phyloP scores from a whole-genome alignment of 1,140 invertebrate species.

The Drosophila subobscura region DNA sequence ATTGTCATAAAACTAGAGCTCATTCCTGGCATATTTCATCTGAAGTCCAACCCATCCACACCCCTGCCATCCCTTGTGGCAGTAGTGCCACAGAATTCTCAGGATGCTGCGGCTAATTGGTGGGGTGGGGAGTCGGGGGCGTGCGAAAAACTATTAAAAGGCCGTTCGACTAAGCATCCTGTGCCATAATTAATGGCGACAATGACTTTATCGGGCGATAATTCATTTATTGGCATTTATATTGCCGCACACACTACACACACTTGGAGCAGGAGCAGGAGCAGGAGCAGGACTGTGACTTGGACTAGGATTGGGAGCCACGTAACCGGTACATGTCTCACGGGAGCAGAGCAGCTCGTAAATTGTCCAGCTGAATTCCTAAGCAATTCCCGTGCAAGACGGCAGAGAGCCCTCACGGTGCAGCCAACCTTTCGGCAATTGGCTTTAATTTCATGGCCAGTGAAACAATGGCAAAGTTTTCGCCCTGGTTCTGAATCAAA shows the following conservation, averaged over 20 bases:
- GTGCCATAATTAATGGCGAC: slow-evolving; percentile 73
- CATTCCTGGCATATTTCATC: slow-evolving; percentile 46
- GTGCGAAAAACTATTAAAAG: slow-evolving; percentile 71
- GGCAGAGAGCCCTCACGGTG: slow-evolving; percentile 10
- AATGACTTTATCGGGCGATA: slow-evolving; percentile 75
- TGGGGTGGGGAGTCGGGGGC: slow-evolving; percentile 15
- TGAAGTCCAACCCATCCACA: not conserved
- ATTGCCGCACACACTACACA: slow-evolving; percentile 27
- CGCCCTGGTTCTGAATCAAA: slow-evolving; percentile 24
- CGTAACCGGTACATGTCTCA: slow-evolving; percentile 34
- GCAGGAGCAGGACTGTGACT: not conserved
- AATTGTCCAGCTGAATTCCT: slow-evolving; percentile 40
- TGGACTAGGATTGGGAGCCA: slow-evolving; percentile 1
- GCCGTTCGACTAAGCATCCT: slow-evolving; percentile 25
- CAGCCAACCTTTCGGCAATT: slow-evolving; percentile 41
- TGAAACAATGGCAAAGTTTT: slow-evolving; percentile 36
- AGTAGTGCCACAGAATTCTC: not conserved
- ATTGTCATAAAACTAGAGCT: slow-evolving; percentile 66
- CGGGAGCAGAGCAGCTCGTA: slow-evolving; percentile 27
- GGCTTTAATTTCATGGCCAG: slow-evolving; percentile 50
- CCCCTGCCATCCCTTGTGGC: not conserved
- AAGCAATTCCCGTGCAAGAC: slow-evolving; percentile 6
- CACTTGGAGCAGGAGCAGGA: slow-evolving; percentile 14
- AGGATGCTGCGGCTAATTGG: slow-evolving; percentile 58
- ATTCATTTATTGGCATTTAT: slow-evolving; percentile 72